Percentiles rank a stretch among this genome's conserved stretches.
Conservation (phyloP, 2,113 vertebrate species). For the Hassar affinis region DNA sequence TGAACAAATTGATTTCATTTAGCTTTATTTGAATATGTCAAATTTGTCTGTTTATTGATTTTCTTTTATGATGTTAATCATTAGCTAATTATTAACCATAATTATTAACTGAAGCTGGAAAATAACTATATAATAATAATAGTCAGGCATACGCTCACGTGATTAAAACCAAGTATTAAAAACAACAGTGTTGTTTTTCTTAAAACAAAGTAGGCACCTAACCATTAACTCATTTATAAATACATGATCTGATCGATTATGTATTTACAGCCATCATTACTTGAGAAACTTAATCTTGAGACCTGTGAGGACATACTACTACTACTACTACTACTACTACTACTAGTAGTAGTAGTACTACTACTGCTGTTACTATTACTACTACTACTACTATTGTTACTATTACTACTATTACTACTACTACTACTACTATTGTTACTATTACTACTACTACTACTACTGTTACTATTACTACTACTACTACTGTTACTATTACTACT, state of each 20-base stretch:
- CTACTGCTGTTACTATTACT: not conserved
- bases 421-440: no score
- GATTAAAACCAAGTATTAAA: not conserved
- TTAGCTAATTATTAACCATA: constrained; percentile 3
- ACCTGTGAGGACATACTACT: not conserved
- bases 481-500: no score
- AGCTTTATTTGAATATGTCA: not conserved
- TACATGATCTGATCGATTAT: not conserved
- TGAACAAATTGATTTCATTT: not conserved
- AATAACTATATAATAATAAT: not conserved
- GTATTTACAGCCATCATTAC: not conserved
- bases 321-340: not conserved
- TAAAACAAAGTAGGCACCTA: not conserved
- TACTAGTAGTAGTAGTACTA: not conserved
- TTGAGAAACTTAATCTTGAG: not conserved
- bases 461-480: no score
- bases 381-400: no score
- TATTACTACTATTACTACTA: no score
- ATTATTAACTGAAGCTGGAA: constrained; percentile 3
- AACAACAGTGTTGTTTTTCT: not conserved
- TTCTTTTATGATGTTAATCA: constrained; percentile 1
- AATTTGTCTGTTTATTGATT: not conserved
- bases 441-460: no score
- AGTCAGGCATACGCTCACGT: not conserved
- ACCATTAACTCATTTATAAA: not conserved